Conservation (phyloP, 2,797 vertebrate genomes). For the Luscinia luscinia region DNA sequence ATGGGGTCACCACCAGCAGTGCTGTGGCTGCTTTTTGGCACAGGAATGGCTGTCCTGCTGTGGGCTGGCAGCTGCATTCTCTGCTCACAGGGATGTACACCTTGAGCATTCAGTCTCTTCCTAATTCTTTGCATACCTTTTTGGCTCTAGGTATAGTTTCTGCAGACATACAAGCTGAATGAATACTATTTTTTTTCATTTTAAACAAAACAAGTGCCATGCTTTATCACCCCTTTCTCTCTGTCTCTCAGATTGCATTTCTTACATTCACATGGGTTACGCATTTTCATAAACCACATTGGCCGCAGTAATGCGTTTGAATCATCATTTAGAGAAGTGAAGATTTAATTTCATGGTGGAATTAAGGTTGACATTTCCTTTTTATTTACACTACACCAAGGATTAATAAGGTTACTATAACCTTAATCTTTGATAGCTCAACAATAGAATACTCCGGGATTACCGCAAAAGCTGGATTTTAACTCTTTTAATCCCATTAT, state of each 20-base stretch:
- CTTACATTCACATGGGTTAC: not conserved
- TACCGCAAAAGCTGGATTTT: slow-evolving; percentile 71
- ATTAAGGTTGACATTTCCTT: slow-evolving; percentile 72
- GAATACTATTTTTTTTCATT: not conserved
- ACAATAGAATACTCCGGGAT: slow-evolving; percentile 58
- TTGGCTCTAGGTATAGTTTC: not conserved
- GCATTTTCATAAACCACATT: not conserved
- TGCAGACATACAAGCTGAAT: not conserved
- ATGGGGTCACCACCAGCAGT: not conserved
- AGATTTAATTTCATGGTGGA: slow-evolving; percentile 71
- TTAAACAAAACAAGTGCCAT: not conserved
- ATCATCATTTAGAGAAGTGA: slow-evolving; percentile 55
- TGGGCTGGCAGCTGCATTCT: accelerated
- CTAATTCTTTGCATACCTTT: not conserved
- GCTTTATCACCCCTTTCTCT: not conserved
- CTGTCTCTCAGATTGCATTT: not conserved
- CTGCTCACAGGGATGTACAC: not conserved
- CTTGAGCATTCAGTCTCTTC: not conserved
- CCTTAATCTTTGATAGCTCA: slow-evolving; percentile 74
- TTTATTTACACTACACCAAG: slow-evolving; percentile 70
- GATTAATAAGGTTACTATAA: slow-evolving; percentile 77
- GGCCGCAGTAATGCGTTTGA: slow-evolving; percentile 39
- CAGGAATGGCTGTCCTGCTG: not conserved
- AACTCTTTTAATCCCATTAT: slow-evolving; percentile 75
- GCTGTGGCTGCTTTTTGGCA: not conserved